phyloP scores from a whole-genome alignment of 2,888 invertebrate species.

The Nymphalis urticae region DNA sequence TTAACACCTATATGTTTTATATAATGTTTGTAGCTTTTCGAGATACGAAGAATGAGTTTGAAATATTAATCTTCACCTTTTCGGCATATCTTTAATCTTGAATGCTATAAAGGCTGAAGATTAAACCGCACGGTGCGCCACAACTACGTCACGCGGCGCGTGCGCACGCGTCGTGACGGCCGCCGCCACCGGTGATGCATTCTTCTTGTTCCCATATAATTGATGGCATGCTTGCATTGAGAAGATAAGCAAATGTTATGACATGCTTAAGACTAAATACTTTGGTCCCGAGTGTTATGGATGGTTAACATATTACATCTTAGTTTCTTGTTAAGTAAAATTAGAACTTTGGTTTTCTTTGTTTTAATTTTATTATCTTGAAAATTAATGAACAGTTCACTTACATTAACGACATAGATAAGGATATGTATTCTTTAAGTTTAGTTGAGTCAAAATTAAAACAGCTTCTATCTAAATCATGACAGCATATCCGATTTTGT shows the following conservation, averaged over 20 bases:
- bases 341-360: no score
- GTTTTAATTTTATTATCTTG: no score
- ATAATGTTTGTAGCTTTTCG: no score
- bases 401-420: no score
- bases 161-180: slow-evolving; percentile 28
- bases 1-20: no score
- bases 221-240: slow-evolving; percentile 12
- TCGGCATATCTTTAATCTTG: slow-evolving; percentile 3
- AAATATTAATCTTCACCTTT: slow-evolving; percentile 12
- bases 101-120: slow-evolving; percentile 6
- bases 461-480: no score
- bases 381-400: no score
- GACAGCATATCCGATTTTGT: no score
- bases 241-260: slow-evolving; percentile 28
- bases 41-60: neutral
- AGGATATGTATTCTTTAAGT: no score
- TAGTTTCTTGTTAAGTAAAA: no score
- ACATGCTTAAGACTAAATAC: slow-evolving; percentile 16
- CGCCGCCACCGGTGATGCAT: slow-evolving; percentile 21
- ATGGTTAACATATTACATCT: no score
- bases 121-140: slow-evolving; percentile 12
- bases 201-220: slow-evolving; percentile 13
- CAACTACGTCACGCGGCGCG: slow-evolving; percentile 28
- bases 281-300: neutral
- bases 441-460: no score